Evolutionary conservation across 2,888 invertebrate genomes (phyloP).

Genomic region (Hirudinaria manillensis): DNA sequence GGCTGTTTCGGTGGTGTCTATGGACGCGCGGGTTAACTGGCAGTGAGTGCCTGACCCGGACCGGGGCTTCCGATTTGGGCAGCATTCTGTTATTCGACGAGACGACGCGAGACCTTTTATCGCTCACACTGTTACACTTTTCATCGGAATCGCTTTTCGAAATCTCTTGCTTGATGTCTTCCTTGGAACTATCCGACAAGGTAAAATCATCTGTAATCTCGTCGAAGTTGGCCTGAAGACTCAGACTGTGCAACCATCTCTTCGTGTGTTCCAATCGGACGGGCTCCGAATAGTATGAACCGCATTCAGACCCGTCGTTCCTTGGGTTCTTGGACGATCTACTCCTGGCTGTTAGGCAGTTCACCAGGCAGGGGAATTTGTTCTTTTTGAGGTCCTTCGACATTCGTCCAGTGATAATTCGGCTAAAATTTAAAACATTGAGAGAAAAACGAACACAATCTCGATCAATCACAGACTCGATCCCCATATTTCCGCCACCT

Average conservation of each 20-base stretch:
- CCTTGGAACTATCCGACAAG: background rate
- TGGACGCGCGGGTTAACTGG: no score
- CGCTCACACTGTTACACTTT: background rate
- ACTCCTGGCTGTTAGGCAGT: conserved; percentile 27
- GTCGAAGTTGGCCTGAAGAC: conserved; percentile 28
- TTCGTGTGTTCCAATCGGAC: conserved; percentile 23
- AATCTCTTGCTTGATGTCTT: background rate
- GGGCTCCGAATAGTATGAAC: background rate
- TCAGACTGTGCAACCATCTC: conserved; percentile 31
- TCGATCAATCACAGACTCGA: no score
- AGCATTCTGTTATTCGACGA: no score
- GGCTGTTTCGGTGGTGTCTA: no score
- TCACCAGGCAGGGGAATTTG: conserved; percentile 14
- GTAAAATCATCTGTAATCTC: background rate
- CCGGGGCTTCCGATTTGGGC: no score
- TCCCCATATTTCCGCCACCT: no score
- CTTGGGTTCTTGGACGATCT: background rate
- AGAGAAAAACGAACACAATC: no score
- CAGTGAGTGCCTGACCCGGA: no score
- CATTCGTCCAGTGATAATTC: background rate
- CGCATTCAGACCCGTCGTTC: background rate
- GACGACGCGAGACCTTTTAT: background rate
- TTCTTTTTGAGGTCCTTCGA: conserved; percentile 10
- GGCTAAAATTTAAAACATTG: no score
- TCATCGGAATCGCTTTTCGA: background rate